Evolutionary conservation across 2,797 vertebrate species (phyloP), one percentile per base, ranked within the genome.

Genomic region (Thripadectes ignobilis): DNA sequence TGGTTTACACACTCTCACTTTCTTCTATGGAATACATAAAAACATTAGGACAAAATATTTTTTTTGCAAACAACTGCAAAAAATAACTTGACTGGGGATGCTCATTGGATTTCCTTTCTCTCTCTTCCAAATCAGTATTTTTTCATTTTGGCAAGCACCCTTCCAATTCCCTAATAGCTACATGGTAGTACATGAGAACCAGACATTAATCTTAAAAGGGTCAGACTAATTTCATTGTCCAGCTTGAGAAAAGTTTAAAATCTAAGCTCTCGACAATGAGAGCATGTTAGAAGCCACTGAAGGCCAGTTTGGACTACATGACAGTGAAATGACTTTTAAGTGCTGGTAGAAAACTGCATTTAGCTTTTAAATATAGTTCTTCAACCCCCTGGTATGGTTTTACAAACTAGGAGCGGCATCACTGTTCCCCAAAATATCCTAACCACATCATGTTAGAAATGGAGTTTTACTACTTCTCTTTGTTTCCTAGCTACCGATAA

Each of bases 401-500:
- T 74, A 92, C 14, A 62, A 93, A 92, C 46, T 49, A 83, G 67
- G 58, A 90, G 84, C 48, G 82, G 69, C 77, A 76, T 76, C 71
- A 54, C 80, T 55, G 17, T 77, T 96, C 88, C 92, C 88, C 81
- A 94, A 91, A 96, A 96, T 95, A 96, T 74, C 80, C 61, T 89
- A 90, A 68, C 63, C 57, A 58, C 85, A 92, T 82, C 80, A 41
- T 71, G 62, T 65, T 87, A 94, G 92, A 94, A 95, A 85, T 2
- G 0, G 5, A 93, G 72, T 55, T 94, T 96, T 96, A 96, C 94
- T 96, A 90, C 51, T 80, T 89, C 29, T 24, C 49, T 95, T 96
- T 93, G 96, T 96, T 94, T 96, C 93, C 96, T 97, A 96, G 95
- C 23, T 96, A 95, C 93, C 8, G 0, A 54, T 41, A 73, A 14